phyloP scores from a whole-genome alignment of 37 sponge, comb jelly and placozoan species.

The Chondrosia reniformis region DNA sequence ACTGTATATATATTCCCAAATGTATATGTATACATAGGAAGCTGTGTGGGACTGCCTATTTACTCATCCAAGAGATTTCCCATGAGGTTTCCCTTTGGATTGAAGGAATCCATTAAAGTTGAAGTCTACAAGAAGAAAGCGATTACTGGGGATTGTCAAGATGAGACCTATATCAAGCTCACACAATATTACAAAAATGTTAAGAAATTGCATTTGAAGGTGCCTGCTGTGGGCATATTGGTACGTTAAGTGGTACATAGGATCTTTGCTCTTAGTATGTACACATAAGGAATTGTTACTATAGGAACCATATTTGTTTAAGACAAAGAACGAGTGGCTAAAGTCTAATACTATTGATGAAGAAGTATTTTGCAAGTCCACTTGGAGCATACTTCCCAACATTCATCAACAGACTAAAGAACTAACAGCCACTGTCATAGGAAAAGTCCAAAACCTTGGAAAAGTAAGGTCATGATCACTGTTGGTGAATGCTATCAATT shows the following conservation, averaged over 20 bases:
- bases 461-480: not conserved
- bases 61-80: constrained; percentile 49
- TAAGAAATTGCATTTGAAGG: too few species aligned
- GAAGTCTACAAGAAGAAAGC: too few species aligned
- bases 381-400: not conserved
- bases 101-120: constrained; percentile 42
- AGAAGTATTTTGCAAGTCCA: not conserved
- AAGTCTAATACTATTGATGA: not conserved
- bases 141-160: too few species aligned
- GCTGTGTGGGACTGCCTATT: constrained; percentile 39
- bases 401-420: not conserved
- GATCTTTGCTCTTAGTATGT: too few species aligned
- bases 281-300: too few species aligned
- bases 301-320: constrained; percentile 7
- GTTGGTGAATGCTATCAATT: too few species aligned
- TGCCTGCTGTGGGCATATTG: too few species aligned
- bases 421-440: constrained; percentile 11
- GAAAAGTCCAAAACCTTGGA: not conserved
- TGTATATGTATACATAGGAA: constrained; percentile 27
- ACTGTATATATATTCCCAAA: not conserved
- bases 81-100: constrained; percentile 53
- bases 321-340: not conserved
- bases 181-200: too few species aligned
- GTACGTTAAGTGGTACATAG: too few species aligned
- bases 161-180: too few species aligned